Conservation (phyloP, 2,797 vertebrate species). For the Neostethus bicornis region DNA sequence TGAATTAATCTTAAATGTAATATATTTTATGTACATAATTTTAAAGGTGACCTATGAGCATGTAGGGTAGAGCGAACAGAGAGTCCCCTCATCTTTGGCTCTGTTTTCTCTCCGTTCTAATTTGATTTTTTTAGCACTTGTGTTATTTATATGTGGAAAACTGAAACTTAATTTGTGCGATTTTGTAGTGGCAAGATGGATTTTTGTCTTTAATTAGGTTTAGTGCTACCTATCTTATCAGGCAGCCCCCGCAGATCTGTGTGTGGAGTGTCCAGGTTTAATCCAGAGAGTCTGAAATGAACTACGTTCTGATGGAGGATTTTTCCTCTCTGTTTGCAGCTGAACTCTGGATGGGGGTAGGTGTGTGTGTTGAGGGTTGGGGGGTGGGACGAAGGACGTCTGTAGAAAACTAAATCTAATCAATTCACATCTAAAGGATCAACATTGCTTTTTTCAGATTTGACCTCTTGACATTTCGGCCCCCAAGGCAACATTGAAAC, state of each 20-base stretch:
- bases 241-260: not conserved
- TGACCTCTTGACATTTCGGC: slow-evolving; percentile 67
- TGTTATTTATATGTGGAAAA: slow-evolving; percentile 4
- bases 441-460: slow-evolving; percentile 62
- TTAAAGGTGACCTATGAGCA: not conserved
- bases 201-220: slow-evolving; percentile 1
- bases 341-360: too few relatives aligned
- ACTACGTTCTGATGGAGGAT: not conserved
- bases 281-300: too few relatives aligned
- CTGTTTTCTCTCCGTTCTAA: not conserved
- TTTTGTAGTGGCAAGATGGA: not conserved
- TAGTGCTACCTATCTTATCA: not conserved
- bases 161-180: not conserved
- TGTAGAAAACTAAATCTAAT: slow-evolving; percentile 59
- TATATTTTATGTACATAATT: not conserved
- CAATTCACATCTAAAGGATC: slow-evolving; percentile 68
- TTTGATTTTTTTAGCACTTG: not conserved
- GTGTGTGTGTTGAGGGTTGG: slow-evolving; percentile 39
- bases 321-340: slow-evolving; percentile 6
- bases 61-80: not conserved
- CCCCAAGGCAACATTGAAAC: slow-evolving; percentile 59
- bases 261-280: too few relatives aligned
- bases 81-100: not conserved
- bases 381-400: slow-evolving; percentile 25
- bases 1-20: not conserved